phyloP scores from a whole-genome alignment of 1,140 invertebrate species.

The Lethocerus indicus region DNA sequence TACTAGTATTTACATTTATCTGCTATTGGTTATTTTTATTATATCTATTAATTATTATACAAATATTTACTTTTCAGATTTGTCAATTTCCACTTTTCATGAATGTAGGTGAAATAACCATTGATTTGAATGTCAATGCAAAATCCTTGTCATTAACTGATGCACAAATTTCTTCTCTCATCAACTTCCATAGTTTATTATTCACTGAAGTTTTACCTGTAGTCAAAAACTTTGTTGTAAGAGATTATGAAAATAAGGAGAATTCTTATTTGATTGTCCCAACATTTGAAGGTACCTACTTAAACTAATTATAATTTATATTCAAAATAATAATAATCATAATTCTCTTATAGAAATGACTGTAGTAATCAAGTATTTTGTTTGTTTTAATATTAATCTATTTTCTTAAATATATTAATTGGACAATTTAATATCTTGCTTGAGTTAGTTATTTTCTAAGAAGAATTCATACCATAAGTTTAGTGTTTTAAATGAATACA shows the following conservation, averaged over 20 bases:
- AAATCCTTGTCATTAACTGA: slow-evolving; percentile 29
- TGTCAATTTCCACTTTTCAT: slow-evolving; percentile 75
- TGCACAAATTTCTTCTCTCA: slow-evolving; percentile 35
- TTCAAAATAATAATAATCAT: no score
- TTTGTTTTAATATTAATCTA: no score
- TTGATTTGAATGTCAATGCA: slow-evolving; percentile 36
- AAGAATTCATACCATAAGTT: no score
- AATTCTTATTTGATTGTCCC: slow-evolving; percentile 56
- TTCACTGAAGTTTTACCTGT: slow-evolving; percentile 53
- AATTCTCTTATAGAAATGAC: no score
- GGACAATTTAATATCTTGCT: no score
- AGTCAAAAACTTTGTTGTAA: slow-evolving; percentile 60
- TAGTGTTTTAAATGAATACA: no score
- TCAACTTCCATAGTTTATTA: slow-evolving; percentile 48
- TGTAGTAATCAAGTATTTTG: no score
- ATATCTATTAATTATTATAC: slow-evolving; percentile 14
- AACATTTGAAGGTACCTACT: no score
- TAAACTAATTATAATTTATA: no score
- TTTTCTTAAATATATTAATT: no score
- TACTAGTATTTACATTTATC: no score
- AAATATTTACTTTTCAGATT: slow-evolving; percentile 27
- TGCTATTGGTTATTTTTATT: slow-evolving; percentile 13
- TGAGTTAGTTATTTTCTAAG: no score
- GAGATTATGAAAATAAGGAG: slow-evolving; percentile 39
- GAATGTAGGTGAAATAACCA: slow-evolving; percentile 57